These are phyloP conservation scores for Phodopus roborovskii DNA, from an alignment of 2,113 vertebrate species.

Conservation along the genomic window DNA sequence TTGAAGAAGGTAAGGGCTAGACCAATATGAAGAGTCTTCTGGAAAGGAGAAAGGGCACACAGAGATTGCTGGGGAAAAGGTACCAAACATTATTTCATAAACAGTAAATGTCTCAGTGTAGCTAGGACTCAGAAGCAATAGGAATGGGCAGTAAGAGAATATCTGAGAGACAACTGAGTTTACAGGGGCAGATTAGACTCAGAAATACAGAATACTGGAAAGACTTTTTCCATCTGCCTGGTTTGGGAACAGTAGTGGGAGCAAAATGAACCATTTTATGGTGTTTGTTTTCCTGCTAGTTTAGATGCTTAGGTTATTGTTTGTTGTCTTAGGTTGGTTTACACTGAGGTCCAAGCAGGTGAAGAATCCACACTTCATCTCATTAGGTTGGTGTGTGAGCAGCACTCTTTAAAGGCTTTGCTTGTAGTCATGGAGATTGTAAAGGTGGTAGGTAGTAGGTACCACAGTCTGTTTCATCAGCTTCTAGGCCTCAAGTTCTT, in stretches of 20 bases:
- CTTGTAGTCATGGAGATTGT: rapidly evolving
- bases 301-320: not conserved
- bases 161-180: not conserved
- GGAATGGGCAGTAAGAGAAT: not conserved
- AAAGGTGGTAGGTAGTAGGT: not conserved
- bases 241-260: rapidly evolving
- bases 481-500: not conserved
- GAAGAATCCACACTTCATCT: not conserved
- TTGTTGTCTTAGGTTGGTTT: not conserved
- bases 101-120: not conserved
- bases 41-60: not conserved
- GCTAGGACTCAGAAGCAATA: not conserved
- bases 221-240: not conserved
- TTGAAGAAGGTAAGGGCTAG: not conserved
- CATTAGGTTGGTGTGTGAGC: not conserved
- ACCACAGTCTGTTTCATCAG: not conserved
- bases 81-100: not conserved
- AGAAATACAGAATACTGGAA: not conserved
- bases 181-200: too few relatives aligned
- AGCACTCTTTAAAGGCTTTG: not conserved
- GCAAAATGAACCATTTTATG: not conserved
- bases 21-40: not conserved
- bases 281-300: not conserved
- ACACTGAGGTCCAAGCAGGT: not conserved
- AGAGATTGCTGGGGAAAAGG: not conserved